Percentiles rank a stretch among this genome's conserved stretches.
Evolutionary conservation across 2,797 vertebrate species (phyloP).

Genomic region (Masticophis lateralis): DNA sequence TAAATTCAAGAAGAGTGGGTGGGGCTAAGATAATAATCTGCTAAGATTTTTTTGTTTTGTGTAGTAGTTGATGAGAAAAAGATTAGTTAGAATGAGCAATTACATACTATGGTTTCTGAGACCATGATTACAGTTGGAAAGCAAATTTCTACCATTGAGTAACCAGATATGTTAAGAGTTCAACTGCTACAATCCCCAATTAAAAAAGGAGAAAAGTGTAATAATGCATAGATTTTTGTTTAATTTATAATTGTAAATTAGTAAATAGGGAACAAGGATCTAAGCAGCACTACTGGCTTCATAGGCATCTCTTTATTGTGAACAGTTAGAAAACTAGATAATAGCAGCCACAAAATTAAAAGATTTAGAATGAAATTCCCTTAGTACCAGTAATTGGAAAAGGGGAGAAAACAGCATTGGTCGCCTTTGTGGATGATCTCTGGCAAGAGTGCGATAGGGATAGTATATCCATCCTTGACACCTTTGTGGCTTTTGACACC

Average conservation of each 20-base stretch:
- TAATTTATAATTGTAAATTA: not conserved
- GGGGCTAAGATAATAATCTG: not conserved
- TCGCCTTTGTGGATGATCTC: too few relatives aligned
- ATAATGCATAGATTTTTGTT: not conserved
- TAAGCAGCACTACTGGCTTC: not conserved
- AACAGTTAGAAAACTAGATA: not conserved
- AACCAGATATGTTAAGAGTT: not conserved
- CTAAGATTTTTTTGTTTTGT: slow-evolving; percentile 37
- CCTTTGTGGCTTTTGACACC: too few relatives aligned
- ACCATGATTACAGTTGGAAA: slow-evolving; percentile 49
- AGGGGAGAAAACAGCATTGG: not conserved
- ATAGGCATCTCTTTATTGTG: not conserved
- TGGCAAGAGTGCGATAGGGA: too few relatives aligned
- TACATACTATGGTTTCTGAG: slow-evolving; percentile 46
- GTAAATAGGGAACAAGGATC: not conserved
- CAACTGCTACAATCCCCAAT: not conserved
- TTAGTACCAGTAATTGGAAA: not conserved
- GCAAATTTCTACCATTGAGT: not conserved
- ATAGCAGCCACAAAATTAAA: not conserved
- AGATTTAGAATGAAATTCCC: not conserved
- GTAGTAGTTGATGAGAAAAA: slow-evolving; percentile 10
- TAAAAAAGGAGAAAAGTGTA: not conserved
- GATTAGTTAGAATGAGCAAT: slow-evolving; percentile 4
- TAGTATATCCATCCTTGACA: too few relatives aligned
- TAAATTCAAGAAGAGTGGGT: slow-evolving; percentile 38